Evolutionary conservation across 2,797 vertebrate genomes (phyloP).

Genomic region (Xenops minutus): DNA sequence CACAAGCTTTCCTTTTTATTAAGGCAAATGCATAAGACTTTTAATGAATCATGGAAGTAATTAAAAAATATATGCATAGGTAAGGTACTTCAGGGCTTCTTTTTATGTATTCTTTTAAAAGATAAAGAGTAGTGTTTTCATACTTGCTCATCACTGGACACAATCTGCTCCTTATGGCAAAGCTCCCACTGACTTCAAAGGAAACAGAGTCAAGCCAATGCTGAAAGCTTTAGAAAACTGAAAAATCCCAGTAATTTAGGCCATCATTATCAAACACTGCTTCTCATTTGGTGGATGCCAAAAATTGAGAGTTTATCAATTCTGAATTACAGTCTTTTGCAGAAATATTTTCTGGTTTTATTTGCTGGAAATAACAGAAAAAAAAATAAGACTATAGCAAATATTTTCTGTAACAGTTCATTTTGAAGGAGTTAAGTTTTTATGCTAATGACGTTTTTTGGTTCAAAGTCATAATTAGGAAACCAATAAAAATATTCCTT

Average conservation of each 20-base stretch:
- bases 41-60: background rate
- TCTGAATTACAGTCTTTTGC: background rate
- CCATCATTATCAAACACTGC: background rate
- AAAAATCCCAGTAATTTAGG: background rate
- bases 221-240: background rate
- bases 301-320: background rate
- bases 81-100: background rate
- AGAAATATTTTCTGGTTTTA: background rate
- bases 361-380: background rate
- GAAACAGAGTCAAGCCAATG: background rate
- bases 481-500: background rate
- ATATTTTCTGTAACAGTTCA: background rate
- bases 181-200: background rate
- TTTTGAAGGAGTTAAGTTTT: background rate
- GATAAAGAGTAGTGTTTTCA: background rate
- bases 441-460: background rate
- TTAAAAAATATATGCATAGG: background rate
- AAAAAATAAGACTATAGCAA: background rate
- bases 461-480: background rate
- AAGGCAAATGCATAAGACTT: background rate
- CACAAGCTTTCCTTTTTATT: background rate
- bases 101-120: background rate
- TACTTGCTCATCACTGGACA: background rate
- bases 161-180: background rate
- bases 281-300: background rate